Percentiles rank a stretch among this genome's conserved stretches.
These are phyloP conservation scores for Poecilia picta DNA, from an alignment of 2,797 vertebrate genomes.

Conservation along the genomic window DNA sequence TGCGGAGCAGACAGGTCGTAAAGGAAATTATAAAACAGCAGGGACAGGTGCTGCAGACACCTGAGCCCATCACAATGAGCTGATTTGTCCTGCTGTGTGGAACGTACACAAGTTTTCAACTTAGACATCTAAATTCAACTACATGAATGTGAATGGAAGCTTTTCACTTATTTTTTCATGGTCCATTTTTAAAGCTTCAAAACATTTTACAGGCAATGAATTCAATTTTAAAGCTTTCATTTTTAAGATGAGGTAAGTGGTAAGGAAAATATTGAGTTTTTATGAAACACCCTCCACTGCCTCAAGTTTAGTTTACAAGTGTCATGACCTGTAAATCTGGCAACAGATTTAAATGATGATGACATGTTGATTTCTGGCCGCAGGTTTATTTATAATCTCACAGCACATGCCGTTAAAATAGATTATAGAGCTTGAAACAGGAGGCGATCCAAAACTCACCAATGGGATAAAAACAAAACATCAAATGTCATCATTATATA, in stretches of 20 bases:
- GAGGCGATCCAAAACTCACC: background rate
- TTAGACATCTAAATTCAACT: background rate
- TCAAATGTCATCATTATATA: background rate
- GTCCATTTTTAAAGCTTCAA: background rate
- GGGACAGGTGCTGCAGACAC: conserved; percentile 19
- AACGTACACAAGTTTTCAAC: background rate
- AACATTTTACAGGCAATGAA: background rate
- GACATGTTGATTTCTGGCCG: background rate
- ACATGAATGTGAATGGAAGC: background rate
- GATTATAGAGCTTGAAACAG: background rate
- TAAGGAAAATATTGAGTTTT: background rate
- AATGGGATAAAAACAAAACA: background rate
- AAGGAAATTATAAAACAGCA: conserved; percentile 43
- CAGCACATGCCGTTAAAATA: background rate
- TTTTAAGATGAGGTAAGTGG: background rate
- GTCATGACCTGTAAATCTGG: background rate
- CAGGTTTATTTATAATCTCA: background rate
- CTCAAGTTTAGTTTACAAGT: background rate
- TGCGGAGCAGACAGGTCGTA: conserved; percentile 32
- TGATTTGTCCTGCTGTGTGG: background rate
- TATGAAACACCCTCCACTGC: background rate
- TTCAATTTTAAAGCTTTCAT: background rate
- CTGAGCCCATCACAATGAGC: conserved; percentile 16
- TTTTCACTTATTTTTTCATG: background rate
- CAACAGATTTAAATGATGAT: background rate